Evolutionary conservation across 2,888 invertebrate genomes (phyloP).

Genomic region (Shargacucullia verbasci): DNA sequence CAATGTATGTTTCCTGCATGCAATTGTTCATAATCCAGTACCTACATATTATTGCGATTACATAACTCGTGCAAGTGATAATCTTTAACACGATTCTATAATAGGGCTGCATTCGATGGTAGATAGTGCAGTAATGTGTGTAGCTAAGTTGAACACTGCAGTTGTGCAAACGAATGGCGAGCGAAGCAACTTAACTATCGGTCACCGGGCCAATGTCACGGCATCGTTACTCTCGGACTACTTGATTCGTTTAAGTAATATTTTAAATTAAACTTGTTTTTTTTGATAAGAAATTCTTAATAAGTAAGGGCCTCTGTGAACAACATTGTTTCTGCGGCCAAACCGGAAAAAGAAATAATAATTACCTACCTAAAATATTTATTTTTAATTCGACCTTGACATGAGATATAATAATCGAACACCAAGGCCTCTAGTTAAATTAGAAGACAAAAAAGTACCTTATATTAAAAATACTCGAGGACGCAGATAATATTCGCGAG

Average conservation of each 20-base stretch:
- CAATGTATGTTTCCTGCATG: conserved; percentile 47
- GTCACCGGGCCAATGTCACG: conserved; percentile 82
- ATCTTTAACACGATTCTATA: conserved; percentile 31
- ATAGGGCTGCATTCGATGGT: conserved; percentile 17
- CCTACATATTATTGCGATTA: conserved; percentile 39
- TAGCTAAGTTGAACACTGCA: conserved; percentile 44
- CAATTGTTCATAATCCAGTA: conserved; percentile 45
- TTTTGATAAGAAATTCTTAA: too few species aligned
- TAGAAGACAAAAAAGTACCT: conserved; percentile 11
- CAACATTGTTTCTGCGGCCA: too few species aligned
- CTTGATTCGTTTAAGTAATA: too few species aligned
- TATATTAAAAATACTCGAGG: conserved; percentile 43
- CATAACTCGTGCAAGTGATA: conserved; percentile 40
- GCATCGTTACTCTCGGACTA: conserved; percentile 36
- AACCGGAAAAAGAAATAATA: too few species aligned
- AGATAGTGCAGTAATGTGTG: conserved; percentile 28
- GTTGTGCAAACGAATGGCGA: conserved; percentile 69
- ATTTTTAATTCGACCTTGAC: background rate
- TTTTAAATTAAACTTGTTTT: too few species aligned
- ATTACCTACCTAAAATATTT: too few species aligned
- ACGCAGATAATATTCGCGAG: conserved; percentile 13
- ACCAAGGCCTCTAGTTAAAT: background rate
- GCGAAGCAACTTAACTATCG: conserved; percentile 64
- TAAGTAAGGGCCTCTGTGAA: too few species aligned
- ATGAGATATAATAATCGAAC: background rate